Evolutionary conservation across 2,797 vertebrate genomes (phyloP), one percentile per base, ranked within the genome.

Genomic region (Sebastes aleutianus): DNA sequence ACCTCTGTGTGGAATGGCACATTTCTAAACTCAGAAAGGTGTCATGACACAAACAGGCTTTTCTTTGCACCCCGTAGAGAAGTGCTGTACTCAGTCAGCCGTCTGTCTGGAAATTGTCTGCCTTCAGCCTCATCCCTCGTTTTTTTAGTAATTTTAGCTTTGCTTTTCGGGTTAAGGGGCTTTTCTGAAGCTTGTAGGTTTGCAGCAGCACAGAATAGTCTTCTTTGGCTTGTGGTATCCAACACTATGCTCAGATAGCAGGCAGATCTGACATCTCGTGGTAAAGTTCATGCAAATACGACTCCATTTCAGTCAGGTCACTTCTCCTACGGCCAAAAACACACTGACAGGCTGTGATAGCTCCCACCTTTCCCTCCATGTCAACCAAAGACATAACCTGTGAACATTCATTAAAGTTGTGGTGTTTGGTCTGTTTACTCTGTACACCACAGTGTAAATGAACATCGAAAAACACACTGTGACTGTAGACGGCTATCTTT

Each of bases 11-110:
- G 77, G 63, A 83, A 29, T 20, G 22, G 50, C 34, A 43, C 70
- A 59, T 85, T 82, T 84, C 66, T 67, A 59, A 80, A 78, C 69
- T 77, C 65, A 75, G 74, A 86, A 76, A 73, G 78, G 77, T 86
- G 74, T 86, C 77, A 72, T 78, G 84, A 86, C 82, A 83, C 76
- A 86, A 83, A 80, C 67, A 68, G 64, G 31, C 63, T 86, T 81
- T 76, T 79, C 77, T 85, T 85, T 66, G 63, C 78, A 58, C 76
- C 80, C 74, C 27, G 69, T 18, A 20, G 56, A 71, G 31, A 82
- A 74, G 56, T 61, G 43, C n/a, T 84, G 29, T 47, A 70, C 65
- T 91, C 82, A 76, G 82, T 72, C 76, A 82, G 47, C 76, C 79
- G 66, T 80, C 66, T 72, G 67, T 80, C 66, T 64, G 71, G 47